Base-by-base conservation (phyloP, 2,888 invertebrate genomes). In the Congeria kusceri region DNA sequence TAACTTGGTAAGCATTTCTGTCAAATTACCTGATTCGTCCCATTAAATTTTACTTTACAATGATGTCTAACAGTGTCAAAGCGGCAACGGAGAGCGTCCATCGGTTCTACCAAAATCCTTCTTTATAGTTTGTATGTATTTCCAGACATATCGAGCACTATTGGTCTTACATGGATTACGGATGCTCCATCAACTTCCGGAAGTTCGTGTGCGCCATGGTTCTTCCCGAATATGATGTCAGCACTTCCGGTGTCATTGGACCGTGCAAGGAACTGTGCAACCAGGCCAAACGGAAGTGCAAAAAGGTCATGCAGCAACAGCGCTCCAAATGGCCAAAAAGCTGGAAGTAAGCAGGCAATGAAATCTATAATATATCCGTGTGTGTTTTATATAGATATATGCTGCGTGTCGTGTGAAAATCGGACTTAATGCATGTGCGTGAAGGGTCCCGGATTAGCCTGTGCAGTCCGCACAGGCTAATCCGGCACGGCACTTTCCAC, bases 131-230 rank as follows among this genome's bases (percentile, higher is more conserved):
- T 44, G 46, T 44, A 44, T 13, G 11, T 9, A 53, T 13, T 53
- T 20, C n/a, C 66, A 87, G 87, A 25, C 82, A 80, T 7, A 77
- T 91, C 9, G 88, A 89, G 39, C 86, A 79, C 23, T 56, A 86
- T 18, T 91, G 90, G 90, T 77, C 86, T 0, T 83, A 84, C 72
- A 89, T 91, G 85, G 91, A 91, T 74, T 82, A 76, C 18, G 85
- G 86, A 4, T 90, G 90, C 65, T 89, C 90, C 5, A 69, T 67
- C 4, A 89, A 90, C 77, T 81, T 89, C 56, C 86, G 91, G 13
- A 59, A 84, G 47, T 69, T 87, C 18, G 86, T 85, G 9, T 91
- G 91, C 69, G 82, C 87, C 9, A 59, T 87, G 29, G 88, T 86
- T 64, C 85, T 91, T 3, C 91, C 91, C 9, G 84, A 86, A 65